phyloP scores from a whole-genome alignment of 1,140 invertebrate species.

The Frieseomelitta varia region DNA sequence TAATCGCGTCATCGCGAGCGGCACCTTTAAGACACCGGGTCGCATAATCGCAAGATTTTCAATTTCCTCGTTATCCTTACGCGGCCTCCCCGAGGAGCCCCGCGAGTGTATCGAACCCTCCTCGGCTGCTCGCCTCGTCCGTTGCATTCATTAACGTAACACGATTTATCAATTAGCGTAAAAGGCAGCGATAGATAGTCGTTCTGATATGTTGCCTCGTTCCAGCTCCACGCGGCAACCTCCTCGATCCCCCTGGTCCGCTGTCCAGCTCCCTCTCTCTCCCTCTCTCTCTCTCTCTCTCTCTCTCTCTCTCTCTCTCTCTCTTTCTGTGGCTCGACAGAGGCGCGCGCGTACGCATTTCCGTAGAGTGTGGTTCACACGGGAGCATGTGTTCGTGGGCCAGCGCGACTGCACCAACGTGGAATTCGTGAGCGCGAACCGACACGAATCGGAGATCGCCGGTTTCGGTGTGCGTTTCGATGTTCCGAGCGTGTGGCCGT shows the following conservation, averaged over 20 bases:
- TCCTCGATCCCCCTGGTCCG: conserved; percentile 12
- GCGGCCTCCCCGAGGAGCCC: conserved; percentile 35
- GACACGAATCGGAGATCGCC: not conserved
- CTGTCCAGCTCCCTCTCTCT: conserved; percentile 31
- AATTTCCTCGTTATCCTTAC: conserved; percentile 75
- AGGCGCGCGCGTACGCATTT: conserved; percentile 2
- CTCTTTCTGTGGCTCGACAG: not conserved
- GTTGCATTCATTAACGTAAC: conserved; percentile 81
- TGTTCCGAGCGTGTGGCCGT: not conserved
- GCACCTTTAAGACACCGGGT: conserved; percentile 44
- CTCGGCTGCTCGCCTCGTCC: conserved; percentile 44
- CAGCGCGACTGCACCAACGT: not conserved
- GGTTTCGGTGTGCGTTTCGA: too few species aligned
- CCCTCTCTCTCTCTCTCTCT: not conserved
- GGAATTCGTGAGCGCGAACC: conserved; percentile 25
- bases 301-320: too few species aligned
- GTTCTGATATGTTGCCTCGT: conserved; percentile 77
- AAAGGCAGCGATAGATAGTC: conserved; percentile 82
- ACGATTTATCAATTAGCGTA: conserved; percentile 83
- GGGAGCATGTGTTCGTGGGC: not conserved
- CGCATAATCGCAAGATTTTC: conserved; percentile 72
- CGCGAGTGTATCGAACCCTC: conserved; percentile 52
- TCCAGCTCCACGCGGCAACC: conserved; percentile 53
- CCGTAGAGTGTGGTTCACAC: not conserved
- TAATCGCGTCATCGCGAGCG: conserved; percentile 27